Conservation (phyloP, 2,797 vertebrate species). For the Gobio occitaniae region DNA sequence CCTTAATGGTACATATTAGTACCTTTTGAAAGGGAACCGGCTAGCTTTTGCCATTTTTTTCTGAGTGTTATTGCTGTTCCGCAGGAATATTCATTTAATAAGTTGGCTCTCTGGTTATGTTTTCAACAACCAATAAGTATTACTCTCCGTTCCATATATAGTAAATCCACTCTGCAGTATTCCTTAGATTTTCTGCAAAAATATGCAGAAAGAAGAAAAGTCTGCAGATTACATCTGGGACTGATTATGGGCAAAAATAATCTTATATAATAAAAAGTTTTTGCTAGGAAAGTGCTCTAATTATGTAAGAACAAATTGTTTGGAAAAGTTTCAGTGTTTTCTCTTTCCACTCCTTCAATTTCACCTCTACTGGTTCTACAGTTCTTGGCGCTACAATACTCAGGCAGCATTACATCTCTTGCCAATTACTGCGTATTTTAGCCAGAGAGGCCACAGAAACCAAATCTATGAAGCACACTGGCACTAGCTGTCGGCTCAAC, state of each 20-base stretch:
- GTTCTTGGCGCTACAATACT: background rate
- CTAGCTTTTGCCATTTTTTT: background rate
- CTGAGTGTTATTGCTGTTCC: background rate
- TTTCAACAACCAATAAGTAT: background rate
- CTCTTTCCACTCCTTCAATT: constrained; percentile 17
- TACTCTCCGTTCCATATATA: background rate
- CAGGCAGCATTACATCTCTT: constrained; percentile 1
- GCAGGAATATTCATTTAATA: background rate
- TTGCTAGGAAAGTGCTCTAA: constrained; percentile 8
- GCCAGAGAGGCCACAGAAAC: constrained; percentile 40
- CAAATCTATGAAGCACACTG: constrained; percentile 26
- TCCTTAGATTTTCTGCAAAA: background rate
- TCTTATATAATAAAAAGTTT: constrained; percentile 12
- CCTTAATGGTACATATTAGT: background rate
- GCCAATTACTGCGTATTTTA: constrained; percentile 31
- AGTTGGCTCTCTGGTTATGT: background rate
- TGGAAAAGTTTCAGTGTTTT: background rate
- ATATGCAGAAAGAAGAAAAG: background rate
- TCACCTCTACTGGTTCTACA: constrained; percentile 30
- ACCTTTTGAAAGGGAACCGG: background rate
- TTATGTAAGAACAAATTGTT: background rate
- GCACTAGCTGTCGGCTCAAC: constrained; percentile 1
- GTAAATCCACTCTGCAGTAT: background rate
- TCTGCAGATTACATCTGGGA: constrained; percentile 17
- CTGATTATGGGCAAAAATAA: background rate